A percentile compares a stretch with the other conserved stretches of the same genome.
Conservation (phyloP, 2,113 vertebrate genomes). For the Hystrix brachyura region DNA sequence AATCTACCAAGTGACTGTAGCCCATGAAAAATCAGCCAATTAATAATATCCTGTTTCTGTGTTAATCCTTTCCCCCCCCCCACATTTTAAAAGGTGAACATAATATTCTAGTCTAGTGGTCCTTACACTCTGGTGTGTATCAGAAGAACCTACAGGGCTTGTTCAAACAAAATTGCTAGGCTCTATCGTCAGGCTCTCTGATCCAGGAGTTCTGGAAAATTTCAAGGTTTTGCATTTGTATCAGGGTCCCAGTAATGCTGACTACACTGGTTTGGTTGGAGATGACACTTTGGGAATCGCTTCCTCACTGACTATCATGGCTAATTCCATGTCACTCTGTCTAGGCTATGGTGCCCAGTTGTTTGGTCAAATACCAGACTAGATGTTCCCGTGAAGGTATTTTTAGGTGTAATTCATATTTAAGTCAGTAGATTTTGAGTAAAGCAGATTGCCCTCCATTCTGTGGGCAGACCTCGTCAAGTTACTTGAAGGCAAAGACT, state of each 20-base stretch:
- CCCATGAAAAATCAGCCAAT: background rate
- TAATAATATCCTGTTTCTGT: background rate
- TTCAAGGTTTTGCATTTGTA: background rate
- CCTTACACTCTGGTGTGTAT: background rate
- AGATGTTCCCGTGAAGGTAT: background rate
- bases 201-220: background rate
- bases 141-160: background rate
- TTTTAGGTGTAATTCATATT: background rate
- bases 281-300: background rate
- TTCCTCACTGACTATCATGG: background rate
- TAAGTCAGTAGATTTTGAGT: background rate
- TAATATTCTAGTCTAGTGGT: background rate
- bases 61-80: background rate
- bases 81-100: background rate
- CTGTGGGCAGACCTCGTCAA: background rate
- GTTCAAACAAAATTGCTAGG: background rate
- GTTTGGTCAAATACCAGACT: background rate
- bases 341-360: background rate
- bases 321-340: background rate
- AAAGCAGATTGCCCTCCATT: background rate
- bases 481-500: background rate
- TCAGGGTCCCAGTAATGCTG: background rate
- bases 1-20: constrained; percentile 20
- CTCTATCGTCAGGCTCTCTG: background rate
- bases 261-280: background rate